Conservation (phyloP, 1,140 invertebrate species). For the Cydia pomonella region DNA sequence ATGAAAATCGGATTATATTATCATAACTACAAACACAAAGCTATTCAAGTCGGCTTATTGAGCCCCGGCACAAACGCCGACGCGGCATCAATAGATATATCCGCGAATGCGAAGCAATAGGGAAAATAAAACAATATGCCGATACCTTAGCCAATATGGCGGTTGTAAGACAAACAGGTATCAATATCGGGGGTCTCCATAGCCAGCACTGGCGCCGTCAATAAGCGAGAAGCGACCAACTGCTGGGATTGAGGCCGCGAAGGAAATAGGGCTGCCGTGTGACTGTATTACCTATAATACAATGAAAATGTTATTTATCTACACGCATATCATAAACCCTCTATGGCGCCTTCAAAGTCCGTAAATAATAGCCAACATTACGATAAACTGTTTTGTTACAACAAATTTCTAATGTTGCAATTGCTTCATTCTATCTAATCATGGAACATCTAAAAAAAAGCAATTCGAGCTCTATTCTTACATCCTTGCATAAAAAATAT, state of each 20-base stretch:
- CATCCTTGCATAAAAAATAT: background rate
- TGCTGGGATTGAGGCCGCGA: conserved; percentile 46
- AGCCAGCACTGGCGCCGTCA: conserved; percentile 50
- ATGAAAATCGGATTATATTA: conserved; percentile 31
- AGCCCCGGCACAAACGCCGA: conserved; percentile 42
- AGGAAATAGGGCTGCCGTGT: conserved; percentile 11
- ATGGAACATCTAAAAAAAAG: too few species aligned
- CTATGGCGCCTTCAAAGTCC: too few species aligned
- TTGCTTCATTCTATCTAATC: too few species aligned
- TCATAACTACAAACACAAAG: conserved; percentile 43
- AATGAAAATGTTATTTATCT: background rate
- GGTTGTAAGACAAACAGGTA: conserved; percentile 59
- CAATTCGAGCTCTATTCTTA: too few species aligned
- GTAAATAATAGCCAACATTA: too few species aligned
- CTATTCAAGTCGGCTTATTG: conserved; percentile 45
- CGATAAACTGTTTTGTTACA: too few species aligned
- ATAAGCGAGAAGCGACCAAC: conserved; percentile 46
- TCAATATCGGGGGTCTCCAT: conserved; percentile 62
- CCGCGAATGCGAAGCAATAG: conserved; percentile 46
- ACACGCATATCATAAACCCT: too few species aligned
- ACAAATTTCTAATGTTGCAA: too few species aligned
- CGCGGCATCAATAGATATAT: conserved; percentile 49
- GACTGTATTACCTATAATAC: background rate
- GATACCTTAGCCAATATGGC: conserved; percentile 46
- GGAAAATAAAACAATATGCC: conserved; percentile 45